phyloP scores from a whole-genome alignment of 2,888 invertebrate genomes.

The Thumatha senex region DNA sequence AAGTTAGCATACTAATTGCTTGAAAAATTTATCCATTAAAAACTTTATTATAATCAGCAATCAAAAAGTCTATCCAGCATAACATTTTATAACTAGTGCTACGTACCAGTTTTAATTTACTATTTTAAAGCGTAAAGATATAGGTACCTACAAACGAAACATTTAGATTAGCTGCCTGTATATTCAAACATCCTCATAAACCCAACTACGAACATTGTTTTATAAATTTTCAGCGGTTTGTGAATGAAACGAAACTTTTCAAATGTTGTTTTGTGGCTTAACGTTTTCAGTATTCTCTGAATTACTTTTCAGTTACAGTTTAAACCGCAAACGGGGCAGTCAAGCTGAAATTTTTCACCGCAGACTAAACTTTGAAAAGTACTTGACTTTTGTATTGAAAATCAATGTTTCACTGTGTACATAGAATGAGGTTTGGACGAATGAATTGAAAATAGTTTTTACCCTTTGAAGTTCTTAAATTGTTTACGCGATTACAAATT shows the following conservation, averaged over 20 bases:
- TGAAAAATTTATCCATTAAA: no score
- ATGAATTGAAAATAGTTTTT: no score
- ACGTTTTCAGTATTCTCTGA: constrained; percentile 51
- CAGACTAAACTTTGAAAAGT: constrained; percentile 24
- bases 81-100: no score
- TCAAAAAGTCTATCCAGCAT: no score
- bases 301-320: constrained; percentile 59
- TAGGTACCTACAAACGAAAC: background rate
- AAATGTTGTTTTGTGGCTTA: constrained; percentile 58
- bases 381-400: constrained; percentile 17
- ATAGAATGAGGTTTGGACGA: constrained; percentile 1
- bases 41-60: no score
- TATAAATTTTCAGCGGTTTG: constrained; percentile 50
- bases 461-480: no score
- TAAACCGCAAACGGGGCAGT: constrained; percentile 45
- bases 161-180: constrained; percentile 1
- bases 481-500: no score
- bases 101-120: no score
- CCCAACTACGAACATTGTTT: constrained; percentile 36
- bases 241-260: constrained; percentile 54
- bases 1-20: no score
- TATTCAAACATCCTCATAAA: background rate
- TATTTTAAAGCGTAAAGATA: no score
- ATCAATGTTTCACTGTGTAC: constrained; percentile 11
- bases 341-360: constrained; percentile 23